Evolutionary conservation across 2,888 invertebrate species (phyloP).

Genomic region (Lysandra coridon): DNA sequence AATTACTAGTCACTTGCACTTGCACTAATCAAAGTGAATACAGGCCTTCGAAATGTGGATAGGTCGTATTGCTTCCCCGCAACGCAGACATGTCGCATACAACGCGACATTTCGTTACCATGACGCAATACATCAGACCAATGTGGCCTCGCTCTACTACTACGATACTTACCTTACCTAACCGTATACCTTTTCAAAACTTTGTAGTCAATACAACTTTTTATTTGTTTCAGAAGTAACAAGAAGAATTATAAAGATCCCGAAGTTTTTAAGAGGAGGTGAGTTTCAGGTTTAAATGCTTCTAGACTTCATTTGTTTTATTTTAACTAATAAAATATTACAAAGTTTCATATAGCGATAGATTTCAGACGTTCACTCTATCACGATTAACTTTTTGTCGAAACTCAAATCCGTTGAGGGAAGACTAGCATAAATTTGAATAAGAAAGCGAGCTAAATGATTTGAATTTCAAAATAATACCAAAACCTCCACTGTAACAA

Average conservation of each 20-base stretch:
- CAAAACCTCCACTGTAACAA: neutral
- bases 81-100: neutral
- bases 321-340: neutral
- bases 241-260: slow-evolving; percentile 48
- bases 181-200: neutral
- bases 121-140: neutral
- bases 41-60: neutral
- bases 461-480: slow-evolving; percentile 15
- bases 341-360: slow-evolving; percentile 13
- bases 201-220: slow-evolving; percentile 18
- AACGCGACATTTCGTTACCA: neutral
- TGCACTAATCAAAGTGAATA: too few relatives aligned
- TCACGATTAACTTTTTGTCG: slow-evolving; percentile 5
- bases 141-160: neutral
- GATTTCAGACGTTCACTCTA: neutral
- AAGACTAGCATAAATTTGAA: slow-evolving; percentile 13
- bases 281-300: slow-evolving; percentile 35
- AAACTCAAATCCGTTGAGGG: slow-evolving; percentile 5
- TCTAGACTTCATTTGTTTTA: neutral
- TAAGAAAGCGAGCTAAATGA: slow-evolving; percentile 2
- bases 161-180: too few relatives aligned
- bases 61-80: neutral
- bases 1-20: too few relatives aligned
- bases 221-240: slow-evolving; percentile 52
- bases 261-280: slow-evolving; percentile 53